Evolutionary conservation across 2,113 vertebrate genomes (phyloP).

Genomic region (Rhynchomys soricoides): DNA sequence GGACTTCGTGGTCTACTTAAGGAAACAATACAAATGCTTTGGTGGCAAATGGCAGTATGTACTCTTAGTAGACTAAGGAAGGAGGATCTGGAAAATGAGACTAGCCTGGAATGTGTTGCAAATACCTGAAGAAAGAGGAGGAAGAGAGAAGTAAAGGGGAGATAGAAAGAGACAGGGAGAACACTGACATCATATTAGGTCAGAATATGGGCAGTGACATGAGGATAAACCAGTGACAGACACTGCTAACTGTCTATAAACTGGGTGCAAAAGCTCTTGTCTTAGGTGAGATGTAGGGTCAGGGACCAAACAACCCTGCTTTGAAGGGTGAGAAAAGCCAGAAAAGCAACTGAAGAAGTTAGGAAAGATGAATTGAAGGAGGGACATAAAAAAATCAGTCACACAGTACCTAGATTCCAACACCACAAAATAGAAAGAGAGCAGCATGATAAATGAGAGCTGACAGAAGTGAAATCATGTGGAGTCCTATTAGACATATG

Average conservation of each 20-base stretch:
- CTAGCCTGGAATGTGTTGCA: background rate
- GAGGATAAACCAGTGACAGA: no score
- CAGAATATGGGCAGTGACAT: background rate
- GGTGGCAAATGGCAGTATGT: no score
- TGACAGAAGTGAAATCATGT: background rate
- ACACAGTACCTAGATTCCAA: background rate
- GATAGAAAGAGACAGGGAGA: background rate
- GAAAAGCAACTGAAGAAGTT: background rate
- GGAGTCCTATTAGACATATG: background rate
- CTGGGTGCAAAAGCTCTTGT: no score
- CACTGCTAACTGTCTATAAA: fast-evolving
- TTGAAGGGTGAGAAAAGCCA: background rate
- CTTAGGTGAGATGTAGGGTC: background rate
- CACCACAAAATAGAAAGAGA: background rate
- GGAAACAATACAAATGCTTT: background rate
- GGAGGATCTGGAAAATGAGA: background rate
- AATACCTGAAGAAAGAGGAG: background rate
- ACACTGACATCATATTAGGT: fast-evolving
- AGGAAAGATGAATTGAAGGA: background rate
- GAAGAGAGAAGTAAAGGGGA: background rate
- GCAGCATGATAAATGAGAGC: background rate
- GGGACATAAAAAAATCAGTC: no score
- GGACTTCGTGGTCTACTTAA: background rate
- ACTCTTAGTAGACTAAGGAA: no score
- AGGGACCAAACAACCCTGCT: no score